Evolutionary conservation across 1,140 invertebrate species (phyloP), one percentile per base, ranked within the genome.

Genomic region (Melitaea cinxia): DNA sequence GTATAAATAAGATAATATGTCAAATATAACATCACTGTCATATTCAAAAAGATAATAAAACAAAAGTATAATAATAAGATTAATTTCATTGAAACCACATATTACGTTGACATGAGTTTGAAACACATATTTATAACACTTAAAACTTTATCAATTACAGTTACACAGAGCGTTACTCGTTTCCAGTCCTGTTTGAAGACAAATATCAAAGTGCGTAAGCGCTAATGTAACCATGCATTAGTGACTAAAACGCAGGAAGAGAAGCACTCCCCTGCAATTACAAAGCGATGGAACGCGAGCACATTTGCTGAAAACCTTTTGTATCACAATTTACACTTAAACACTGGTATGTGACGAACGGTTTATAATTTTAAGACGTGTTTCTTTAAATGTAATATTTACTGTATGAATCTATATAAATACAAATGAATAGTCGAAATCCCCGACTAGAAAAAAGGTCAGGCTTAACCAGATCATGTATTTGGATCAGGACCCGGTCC

Each of bases 81-180:
- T 28, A 7, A 28, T 7, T 28, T 7, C 26, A 28, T 28, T 28
- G 7, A 28, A 28, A 4, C 26, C 7, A 28, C 26, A 28, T 28
- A 28, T 28, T 28, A 28, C n/a, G n/a, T n/a, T n/a, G n/a, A n/a
- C n/a, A n/a, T 39, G 35, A 42, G 37, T 42, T 33, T 42, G 19
- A 21, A 17, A 21, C 9, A 45, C 19, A 21, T 33, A 12, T 47
- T 47, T 12, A 17, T 12, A 12, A 23, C 12, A 23, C 19, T 21
- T 23, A 23, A 47, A 59, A 59, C 56, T 59, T 59, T 59, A 10
- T 59, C 39, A 49, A 49, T 49, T 49, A 49, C 23, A 12, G 23
- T 37, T 35, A 54, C 10, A 10, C 15, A 42, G 39, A 57, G 10
- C n/a, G 37, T 45, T 49, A 15, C 2, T 21, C 24, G 30, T 30